A percentile compares a stretch with the other conserved stretches of the same genome.
Evolutionary conservation across 2,113 vertebrate species (phyloP).

Genomic region (Hypomesus transpacificus): DNA sequence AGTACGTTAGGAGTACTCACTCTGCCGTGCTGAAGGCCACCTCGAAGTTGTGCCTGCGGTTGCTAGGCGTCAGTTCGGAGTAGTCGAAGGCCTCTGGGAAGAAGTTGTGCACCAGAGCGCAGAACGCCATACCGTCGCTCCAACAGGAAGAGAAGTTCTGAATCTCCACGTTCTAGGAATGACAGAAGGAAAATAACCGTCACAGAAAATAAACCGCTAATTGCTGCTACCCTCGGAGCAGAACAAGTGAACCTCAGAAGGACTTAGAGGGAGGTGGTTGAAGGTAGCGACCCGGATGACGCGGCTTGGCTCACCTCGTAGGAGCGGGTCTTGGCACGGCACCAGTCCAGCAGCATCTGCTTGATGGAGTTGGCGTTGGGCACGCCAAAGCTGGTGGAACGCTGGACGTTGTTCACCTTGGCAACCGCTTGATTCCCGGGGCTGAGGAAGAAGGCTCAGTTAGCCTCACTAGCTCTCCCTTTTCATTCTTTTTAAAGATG

Average conservation of each 20-base stretch:
- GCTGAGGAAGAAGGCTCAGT: constrained; percentile 53
- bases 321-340: constrained; percentile 91
- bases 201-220: neutral
- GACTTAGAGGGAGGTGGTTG: too few species aligned
- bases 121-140: constrained; percentile 98
- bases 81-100: constrained; percentile 97
- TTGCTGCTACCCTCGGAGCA: too few species aligned
- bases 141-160: constrained; percentile 99
- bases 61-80: constrained; percentile 83
- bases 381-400: constrained; percentile 90
- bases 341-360: constrained; percentile 99
- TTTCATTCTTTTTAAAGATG: too few species aligned
- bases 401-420: constrained; percentile 79
- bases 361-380: constrained; percentile 97
- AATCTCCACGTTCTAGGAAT: constrained; percentile 86
- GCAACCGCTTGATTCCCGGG: constrained; percentile 67
- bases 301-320: constrained; percentile 79
- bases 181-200: constrained; percentile 1
- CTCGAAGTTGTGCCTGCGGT: constrained; percentile 94
- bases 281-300: too few species aligned
- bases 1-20: constrained; percentile 73
- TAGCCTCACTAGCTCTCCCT: neutral
- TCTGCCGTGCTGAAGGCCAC: constrained; percentile 92
- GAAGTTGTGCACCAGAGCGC: constrained; percentile 95
- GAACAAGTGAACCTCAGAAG: too few species aligned